Base-by-base conservation (phyloP, 2,113 vertebrate species). In the Brachyhypopomus occidentalis region DNA sequence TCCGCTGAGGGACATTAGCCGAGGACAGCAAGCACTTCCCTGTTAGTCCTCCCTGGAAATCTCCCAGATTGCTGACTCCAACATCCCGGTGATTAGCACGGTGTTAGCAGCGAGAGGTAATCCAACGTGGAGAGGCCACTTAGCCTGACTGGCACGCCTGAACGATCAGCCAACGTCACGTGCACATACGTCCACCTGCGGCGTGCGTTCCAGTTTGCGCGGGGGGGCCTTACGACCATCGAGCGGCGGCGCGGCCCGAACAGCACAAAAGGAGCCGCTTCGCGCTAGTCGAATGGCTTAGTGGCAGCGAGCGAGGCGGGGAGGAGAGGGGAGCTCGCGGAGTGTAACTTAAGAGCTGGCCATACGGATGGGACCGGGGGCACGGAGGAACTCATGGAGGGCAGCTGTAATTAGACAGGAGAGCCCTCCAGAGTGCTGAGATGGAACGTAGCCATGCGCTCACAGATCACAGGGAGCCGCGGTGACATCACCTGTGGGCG, bases 271-370 rank as follows among this genome's bases (percentile, higher is more conserved):
- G 2, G 30, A 3, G 30, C 30, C 30, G 30, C 3, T 30, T 30
- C 30, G 30, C 66, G 45, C 45, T 30, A 19, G 12, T 30, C 20
- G 22, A 72, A 45, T 60, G 75, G 6, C 63, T 23, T 70, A 69
- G 69, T 48, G 36, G 12, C 25, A 41, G 27, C 52, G 48, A 48
- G 75, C 59, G 78, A 30, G 52, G 70, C 69, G 62, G 87, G 88
- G 84, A 85, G 62, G 87, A 88, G 84, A 85, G 81, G 45, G 87
- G 86, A 91, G 89, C 87, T 88, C 89, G 90, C 84, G 55, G 59
- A 77, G 89, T 88, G 91, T 93, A 90, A 92, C 93, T 92, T 92
- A 92, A 91, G 89, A 91, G 84, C 80, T 55, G 84, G 83, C 88
- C 84, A 89, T 89, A 87, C 63, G 71, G 85, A 92, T 90, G 86